Evolutionary conservation across 2,113 vertebrate genomes (phyloP).

Genomic region (Peromyscus californicus): DNA sequence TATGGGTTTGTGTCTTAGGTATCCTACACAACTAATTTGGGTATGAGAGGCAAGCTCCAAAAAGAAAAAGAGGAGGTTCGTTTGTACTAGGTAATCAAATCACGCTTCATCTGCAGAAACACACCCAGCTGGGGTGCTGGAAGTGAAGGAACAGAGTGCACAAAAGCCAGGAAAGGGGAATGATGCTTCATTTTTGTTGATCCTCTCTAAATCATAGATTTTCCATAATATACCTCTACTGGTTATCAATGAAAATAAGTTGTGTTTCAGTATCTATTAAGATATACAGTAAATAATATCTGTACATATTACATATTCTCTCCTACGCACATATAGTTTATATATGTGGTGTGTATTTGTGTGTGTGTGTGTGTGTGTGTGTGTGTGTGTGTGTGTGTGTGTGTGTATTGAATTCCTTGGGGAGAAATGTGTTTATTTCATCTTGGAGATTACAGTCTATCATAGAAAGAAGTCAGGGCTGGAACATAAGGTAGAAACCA

Average conservation of each 20-base stretch:
- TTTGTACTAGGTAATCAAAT: slow-evolving; percentile 2
- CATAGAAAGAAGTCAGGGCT: not conserved
- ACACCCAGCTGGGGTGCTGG: not conserved
- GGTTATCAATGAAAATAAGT: slow-evolving; percentile 20
- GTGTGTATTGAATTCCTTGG: not conserved
- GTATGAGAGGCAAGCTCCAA: not conserved
- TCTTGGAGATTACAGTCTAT: not conserved
- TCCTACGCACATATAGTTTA: not conserved
- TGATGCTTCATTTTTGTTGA: slow-evolving; percentile 31
- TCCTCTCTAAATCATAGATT: not conserved
- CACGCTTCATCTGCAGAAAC: not conserved
- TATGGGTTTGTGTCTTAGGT: not conserved
- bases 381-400: not conserved
- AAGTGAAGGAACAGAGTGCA: not conserved
- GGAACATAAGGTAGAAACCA: not conserved
- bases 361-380: not conserved
- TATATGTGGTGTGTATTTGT: not conserved
- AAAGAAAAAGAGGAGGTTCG: not conserved
- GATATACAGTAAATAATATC: not conserved
- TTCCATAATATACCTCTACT: not conserved
- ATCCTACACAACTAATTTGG: not conserved
- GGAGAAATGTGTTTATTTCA: not conserved
- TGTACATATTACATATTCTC: not conserved
- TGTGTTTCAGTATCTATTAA: not conserved
- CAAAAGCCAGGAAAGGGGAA: slow-evolving; percentile 43